Conservation (phyloP, 2,113 vertebrate species). For the Eulemur macaco region DNA sequence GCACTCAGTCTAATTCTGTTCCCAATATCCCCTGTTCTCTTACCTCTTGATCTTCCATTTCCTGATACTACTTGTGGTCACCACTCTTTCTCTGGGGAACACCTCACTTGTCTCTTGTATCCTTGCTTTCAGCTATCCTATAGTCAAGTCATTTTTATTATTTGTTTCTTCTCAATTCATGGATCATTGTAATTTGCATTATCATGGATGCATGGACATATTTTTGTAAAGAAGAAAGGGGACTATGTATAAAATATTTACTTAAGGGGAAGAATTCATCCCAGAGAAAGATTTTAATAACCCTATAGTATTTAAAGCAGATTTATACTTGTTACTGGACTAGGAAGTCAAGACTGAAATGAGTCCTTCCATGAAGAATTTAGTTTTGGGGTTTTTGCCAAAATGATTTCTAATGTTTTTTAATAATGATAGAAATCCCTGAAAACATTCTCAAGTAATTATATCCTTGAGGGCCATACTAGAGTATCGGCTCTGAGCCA, state of each 20-base stretch:
- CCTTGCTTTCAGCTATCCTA: background rate
- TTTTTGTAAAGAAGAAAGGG: background rate
- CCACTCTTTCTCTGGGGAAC: background rate
- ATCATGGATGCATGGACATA: background rate
- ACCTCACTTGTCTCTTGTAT: background rate
- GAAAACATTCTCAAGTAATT: background rate
- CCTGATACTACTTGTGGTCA: background rate
- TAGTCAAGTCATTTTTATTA: background rate
- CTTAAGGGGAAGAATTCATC: background rate
- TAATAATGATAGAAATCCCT: background rate
- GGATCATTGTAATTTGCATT: background rate
- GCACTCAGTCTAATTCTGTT: background rate
- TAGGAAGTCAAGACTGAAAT: background rate
- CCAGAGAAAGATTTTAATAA: background rate
- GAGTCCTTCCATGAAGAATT: background rate
- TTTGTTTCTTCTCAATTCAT: background rate
- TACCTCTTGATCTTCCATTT: background rate
- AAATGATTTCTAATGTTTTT: slow-evolving; percentile 8
- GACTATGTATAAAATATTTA: background rate
- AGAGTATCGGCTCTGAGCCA: slow-evolving; percentile 15
- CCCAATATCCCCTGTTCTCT: background rate
- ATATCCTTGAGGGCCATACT: background rate
- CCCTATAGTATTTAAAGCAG: background rate
- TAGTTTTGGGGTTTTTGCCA: background rate
- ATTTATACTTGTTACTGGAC: background rate